These are phyloP conservation scores for Montifringilla adamsi DNA, from an alignment of 2,113 vertebrate genomes.

Conservation along the genomic window DNA sequence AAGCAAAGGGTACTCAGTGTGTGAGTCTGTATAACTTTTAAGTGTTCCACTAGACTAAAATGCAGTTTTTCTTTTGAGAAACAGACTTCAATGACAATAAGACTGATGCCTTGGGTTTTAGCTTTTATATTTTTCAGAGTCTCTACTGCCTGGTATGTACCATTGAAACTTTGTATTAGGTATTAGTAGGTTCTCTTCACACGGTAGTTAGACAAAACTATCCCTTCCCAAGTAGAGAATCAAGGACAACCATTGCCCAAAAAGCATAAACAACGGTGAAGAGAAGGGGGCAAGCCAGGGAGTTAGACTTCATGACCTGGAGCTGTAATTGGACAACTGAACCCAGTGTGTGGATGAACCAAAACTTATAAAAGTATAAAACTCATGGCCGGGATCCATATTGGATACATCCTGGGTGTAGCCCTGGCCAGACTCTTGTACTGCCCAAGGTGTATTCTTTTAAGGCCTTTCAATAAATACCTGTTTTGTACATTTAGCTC, in stretches of 20 bases:
- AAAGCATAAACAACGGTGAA: neutral
- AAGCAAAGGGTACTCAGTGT: neutral
- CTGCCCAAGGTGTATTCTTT: neutral
- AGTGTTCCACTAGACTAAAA: neutral
- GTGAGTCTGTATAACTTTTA: neutral
- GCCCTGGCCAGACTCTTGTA: neutral
- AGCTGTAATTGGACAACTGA: neutral
- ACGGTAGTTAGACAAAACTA: neutral
- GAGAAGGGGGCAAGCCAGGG: neutral
- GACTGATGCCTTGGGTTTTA: neutral
- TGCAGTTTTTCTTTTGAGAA: neutral
- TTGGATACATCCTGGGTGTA: neutral
- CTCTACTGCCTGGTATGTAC: neutral
- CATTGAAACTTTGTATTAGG: neutral
- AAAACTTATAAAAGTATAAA: neutral
- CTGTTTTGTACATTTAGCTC: neutral
- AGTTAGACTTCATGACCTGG: neutral
- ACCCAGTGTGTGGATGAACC: neutral
- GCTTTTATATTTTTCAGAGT: neutral
- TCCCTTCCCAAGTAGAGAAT: neutral
- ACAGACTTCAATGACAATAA: neutral
- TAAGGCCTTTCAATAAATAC: neutral
- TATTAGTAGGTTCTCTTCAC: neutral
- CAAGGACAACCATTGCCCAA: neutral
- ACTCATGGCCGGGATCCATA: neutral